Evolutionary conservation across 2,113 vertebrate genomes (phyloP).

Genomic region (Numida meleagris): DNA sequence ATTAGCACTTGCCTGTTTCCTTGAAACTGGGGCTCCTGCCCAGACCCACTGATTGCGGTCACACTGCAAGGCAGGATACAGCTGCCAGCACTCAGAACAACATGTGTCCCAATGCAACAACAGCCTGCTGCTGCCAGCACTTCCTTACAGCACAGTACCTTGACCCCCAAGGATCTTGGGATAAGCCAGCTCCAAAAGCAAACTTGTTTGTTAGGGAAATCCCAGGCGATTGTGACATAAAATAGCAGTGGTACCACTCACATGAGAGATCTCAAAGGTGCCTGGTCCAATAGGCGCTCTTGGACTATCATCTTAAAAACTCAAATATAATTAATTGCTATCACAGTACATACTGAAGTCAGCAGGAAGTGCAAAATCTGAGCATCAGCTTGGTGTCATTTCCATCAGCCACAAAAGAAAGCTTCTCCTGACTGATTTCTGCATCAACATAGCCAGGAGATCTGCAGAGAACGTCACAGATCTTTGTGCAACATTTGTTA

Average conservation of each 20-base stretch:
- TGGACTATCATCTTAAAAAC: neutral
- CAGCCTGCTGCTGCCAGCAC: slow-evolving; percentile 26
- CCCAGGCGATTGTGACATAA: neutral
- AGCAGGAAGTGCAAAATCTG: neutral
- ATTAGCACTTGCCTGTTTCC: neutral
- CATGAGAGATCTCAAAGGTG: neutral
- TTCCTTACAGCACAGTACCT: slow-evolving; percentile 21
- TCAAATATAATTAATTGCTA: neutral
- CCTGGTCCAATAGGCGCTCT: neutral
- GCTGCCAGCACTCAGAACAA: neutral
- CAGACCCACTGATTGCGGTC: neutral
- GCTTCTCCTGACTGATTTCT: neutral
- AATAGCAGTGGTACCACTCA: neutral
- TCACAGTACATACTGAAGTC: rapidly evolving
- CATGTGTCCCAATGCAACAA: neutral
- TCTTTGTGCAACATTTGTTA: neutral
- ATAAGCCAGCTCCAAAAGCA: neutral
- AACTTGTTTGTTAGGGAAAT: neutral
- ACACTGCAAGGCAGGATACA: neutral
- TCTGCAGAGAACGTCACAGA: neutral
- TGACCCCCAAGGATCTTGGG: neutral
- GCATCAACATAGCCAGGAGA: rapidly evolving
- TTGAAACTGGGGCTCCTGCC: neutral
- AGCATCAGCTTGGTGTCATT: rapidly evolving
- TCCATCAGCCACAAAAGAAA: neutral